Percentiles rank a stretch among this genome's conserved stretches.
These are phyloP conservation scores for Coilia nasus DNA, from an alignment of 2,797 vertebrate genomes.

Conservation along the genomic window DNA sequence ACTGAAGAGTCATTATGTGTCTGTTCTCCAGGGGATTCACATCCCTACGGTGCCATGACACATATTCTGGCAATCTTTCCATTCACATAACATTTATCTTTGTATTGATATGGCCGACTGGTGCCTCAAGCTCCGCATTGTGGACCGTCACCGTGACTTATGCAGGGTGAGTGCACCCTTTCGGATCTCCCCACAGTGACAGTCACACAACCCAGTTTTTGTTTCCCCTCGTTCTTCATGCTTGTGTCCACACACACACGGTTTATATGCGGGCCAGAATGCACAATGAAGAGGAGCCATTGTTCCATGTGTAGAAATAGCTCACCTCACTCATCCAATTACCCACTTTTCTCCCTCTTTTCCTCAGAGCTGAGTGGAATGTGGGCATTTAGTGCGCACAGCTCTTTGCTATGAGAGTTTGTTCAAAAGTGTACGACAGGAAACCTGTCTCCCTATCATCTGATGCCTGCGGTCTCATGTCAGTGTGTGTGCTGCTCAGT, in stretches of 20 bases:
- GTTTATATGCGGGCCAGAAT: slow-evolving; percentile 23
- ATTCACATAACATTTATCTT: background rate
- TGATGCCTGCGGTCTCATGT: background rate
- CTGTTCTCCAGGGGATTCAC: background rate
- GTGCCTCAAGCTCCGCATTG: background rate
- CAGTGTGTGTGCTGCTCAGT: background rate
- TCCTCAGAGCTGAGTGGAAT: slow-evolving; percentile 48
- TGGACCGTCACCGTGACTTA: background rate
- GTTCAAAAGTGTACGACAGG: background rate
- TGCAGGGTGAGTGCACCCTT: background rate
- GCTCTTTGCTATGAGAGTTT: background rate
- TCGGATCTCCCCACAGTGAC: background rate
- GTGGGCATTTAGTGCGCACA: slow-evolving; percentile 48
- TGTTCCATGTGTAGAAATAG: slow-evolving; percentile 65
- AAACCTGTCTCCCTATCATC: background rate
- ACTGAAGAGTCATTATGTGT: slow-evolving; percentile 4
- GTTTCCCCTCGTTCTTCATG: background rate
- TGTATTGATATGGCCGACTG: background rate
- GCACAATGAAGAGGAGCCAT: slow-evolving; percentile 64
- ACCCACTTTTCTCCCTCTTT: slow-evolving; percentile 52
- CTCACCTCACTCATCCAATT: slow-evolving; percentile 67
- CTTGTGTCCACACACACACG: background rate
- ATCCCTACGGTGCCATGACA: background rate
- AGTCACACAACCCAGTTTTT: background rate
- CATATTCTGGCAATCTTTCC: slow-evolving; percentile 5